Evolutionary conservation across 1,140 invertebrate species (phyloP).

Genomic region (Papilio polytes): DNA sequence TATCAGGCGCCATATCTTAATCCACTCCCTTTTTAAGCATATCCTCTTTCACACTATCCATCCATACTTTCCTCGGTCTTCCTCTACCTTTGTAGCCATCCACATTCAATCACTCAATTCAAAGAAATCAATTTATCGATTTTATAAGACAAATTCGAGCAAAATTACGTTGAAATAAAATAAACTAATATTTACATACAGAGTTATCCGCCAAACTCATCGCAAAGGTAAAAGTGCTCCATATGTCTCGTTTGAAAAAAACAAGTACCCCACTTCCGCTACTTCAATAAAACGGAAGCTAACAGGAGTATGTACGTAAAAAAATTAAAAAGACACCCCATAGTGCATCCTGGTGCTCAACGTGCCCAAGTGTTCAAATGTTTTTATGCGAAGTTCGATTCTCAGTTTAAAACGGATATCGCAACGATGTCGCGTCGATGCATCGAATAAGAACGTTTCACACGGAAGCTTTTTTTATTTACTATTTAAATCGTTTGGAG

Average conservation of each 20-base stretch:
- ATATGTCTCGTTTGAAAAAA: slow-evolving; percentile 31
- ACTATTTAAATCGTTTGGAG: neutral
- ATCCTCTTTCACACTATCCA: no score
- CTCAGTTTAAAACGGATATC: slow-evolving; percentile 47
- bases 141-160: no score
- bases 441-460: neutral
- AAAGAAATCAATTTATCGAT: no score
- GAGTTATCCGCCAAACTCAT: slow-evolving; percentile 21
- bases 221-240: slow-evolving; percentile 30
- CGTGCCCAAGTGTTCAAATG: slow-evolving; percentile 60
- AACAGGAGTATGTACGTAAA: slow-evolving; percentile 59
- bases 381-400: slow-evolving; percentile 58
- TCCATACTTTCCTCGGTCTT: no score
- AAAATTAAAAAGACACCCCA: slow-evolving; percentile 57
- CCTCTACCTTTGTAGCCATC: no score
- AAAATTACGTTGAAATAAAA: neutral
- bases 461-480: neutral
- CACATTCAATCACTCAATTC: no score
- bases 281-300: slow-evolving; percentile 67
- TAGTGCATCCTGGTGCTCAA: slow-evolving; percentile 49
- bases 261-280: slow-evolving; percentile 56
- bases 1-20: no score
- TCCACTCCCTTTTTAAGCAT: no score
- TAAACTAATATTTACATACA: slow-evolving; percentile 7
- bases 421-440: neutral